Evolutionary conservation across 2,113 vertebrate species (phyloP).

Genomic region (Lates calcarifer): DNA sequence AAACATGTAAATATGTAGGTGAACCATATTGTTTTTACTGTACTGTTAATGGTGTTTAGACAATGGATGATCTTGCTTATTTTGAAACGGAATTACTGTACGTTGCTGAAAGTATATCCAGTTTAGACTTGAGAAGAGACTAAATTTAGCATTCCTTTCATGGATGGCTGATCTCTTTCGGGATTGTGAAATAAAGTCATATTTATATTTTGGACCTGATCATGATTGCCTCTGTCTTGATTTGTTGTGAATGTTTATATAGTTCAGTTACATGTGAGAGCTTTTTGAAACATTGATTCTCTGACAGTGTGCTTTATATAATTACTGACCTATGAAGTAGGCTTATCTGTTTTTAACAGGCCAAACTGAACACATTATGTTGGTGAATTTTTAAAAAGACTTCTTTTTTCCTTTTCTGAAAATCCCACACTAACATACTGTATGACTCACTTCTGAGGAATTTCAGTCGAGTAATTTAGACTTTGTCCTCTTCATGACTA

Average conservation of each 20-base stretch:
- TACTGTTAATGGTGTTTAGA: conserved; percentile 81
- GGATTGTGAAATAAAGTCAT: conserved; percentile 86
- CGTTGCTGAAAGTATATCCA: conserved; percentile 78
- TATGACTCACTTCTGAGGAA: conserved; percentile 35
- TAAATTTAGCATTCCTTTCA: conserved; percentile 81
- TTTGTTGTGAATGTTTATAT: conserved; percentile 20
- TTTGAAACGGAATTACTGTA: conserved; percentile 84
- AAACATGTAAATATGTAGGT: conserved; percentile 81
- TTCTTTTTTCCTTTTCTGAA: conserved; percentile 9
- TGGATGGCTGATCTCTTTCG: conserved; percentile 80
- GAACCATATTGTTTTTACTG: conserved; percentile 83
- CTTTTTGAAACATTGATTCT: not conserved
- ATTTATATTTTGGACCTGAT: conserved; percentile 87
- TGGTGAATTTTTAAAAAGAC: not conserved
- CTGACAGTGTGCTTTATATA: not conserved
- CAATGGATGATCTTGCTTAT: conserved; percentile 79
- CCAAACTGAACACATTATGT: not conserved
- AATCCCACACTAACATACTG: conserved; percentile 13
- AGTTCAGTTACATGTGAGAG: not conserved
- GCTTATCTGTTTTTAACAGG: not conserved
- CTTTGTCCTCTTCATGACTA: conserved; percentile 21
- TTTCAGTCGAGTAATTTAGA: conserved; percentile 21
- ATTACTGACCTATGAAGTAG: too few species aligned
- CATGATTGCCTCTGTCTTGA: conserved; percentile 37
- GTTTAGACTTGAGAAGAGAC: conserved; percentile 82